Evolutionary conservation across 2,113 vertebrate genomes (phyloP).

Genomic region (Neopipo cinnamomea): DNA sequence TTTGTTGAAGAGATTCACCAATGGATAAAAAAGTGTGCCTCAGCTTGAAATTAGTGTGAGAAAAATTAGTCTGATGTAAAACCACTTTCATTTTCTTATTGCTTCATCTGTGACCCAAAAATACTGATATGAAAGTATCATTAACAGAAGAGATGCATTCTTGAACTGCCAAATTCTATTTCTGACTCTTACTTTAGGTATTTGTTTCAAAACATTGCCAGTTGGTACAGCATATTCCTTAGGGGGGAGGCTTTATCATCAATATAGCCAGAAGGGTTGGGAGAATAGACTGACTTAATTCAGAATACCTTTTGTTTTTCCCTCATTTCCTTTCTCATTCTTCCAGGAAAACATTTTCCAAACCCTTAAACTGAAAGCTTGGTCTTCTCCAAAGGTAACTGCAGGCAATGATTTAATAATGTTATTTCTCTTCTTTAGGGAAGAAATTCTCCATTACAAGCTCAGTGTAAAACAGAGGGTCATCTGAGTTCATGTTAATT

Average conservation of each 20-base stretch:
- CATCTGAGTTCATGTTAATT: neutral
- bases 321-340: neutral
- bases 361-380: neutral
- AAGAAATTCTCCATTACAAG: neutral
- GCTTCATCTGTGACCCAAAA: neutral
- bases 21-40: neutral
- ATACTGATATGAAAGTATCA: neutral
- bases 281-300: neutral
- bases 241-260: neutral
- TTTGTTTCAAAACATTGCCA: slow-evolving; percentile 11
- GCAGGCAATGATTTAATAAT: neutral
- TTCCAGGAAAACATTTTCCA: neutral
- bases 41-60: neutral
- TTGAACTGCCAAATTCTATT: neutral
- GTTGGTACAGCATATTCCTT: neutral
- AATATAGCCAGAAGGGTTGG: neutral
- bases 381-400: neutral
- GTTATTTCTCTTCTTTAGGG: neutral
- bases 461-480: neutral
- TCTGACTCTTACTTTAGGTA: neutral
- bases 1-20: neutral
- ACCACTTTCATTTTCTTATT: neutral
- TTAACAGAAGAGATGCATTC: neutral
- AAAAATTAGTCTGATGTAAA: neutral
- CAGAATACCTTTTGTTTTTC: neutral